phyloP scores from a whole-genome alignment of 2,888 invertebrate species.

The Zhuqinia jingwanae region DNA sequence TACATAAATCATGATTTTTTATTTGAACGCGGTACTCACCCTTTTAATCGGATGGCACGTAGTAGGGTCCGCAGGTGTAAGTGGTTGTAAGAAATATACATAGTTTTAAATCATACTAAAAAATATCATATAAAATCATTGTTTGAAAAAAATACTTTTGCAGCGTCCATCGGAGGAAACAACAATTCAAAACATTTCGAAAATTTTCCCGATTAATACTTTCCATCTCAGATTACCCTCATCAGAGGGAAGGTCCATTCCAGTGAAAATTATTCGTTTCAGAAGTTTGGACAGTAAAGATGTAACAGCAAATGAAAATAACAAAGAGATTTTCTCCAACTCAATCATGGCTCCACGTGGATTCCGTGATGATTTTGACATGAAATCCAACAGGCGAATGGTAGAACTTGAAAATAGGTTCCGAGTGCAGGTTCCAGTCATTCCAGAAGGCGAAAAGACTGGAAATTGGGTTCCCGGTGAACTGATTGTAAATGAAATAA shows the following conservation, averaged over 20 bases:
- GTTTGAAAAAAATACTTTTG: no score
- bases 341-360: conserved; percentile 48
- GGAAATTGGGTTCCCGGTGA: conserved; percentile 72
- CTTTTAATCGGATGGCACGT: not conserved
- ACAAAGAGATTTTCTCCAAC: not conserved
- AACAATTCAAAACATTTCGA: conserved; percentile 31
- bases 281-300: conserved; percentile 2
- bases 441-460: conserved; percentile 62
- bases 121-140: no score
- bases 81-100: no score
- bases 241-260: conserved; percentile 41
- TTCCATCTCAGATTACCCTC: conserved; percentile 41
- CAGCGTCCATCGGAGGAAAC: conserved; percentile 32
- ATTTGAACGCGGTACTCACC: not conserved
- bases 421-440: conserved; percentile 50
- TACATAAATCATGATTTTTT: conserved; percentile 14
- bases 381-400: conserved; percentile 27
- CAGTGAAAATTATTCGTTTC: conserved; percentile 53
- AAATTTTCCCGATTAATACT: conserved; percentile 47
- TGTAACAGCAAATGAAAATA: not conserved
- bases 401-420: conserved; percentile 43
- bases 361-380: conserved; percentile 61
- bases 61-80: conserved; percentile 9
- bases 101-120: no score
- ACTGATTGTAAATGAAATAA: conserved; percentile 70